Base-by-base conservation (phyloP, 2,797 vertebrate species). In the Sitta carolinensis region DNA sequence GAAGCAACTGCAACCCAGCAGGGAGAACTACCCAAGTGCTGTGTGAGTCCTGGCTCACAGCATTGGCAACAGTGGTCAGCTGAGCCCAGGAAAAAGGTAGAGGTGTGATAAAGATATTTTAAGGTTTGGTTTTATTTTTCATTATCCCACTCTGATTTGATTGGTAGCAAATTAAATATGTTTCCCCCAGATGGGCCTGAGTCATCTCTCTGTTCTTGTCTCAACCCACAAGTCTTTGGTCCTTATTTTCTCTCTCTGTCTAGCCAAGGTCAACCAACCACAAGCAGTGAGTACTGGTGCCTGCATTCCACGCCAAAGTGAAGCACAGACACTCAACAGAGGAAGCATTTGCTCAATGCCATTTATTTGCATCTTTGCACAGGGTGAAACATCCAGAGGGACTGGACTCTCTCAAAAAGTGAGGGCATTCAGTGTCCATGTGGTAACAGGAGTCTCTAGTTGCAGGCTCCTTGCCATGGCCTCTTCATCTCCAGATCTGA, bases 1-100 rank as follows among this genome's bases (percentile, higher is more conserved):
- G 13, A n/a, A 36, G 36, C 36, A 36, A 36, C 36, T 36, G 36
- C 20, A 82, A 15, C 10, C 52, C 34, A 40, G 23, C 12, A 63
- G 4, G 21, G 54, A 66, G 67, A 78, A 32, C 4, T 45, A 18
- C 32, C 5, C 29, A 40, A n/a, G 32, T 32, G 27, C 26, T 55
- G 6, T n/a, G 32, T 50, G 62, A 70, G 23, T 74, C 30, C 34
- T 45, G 40, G 26, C 32, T 23, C 20, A 78, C 38, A 58, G 38
- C 5, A 29, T 1, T 55, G 18, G 10, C 36, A 52, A 54, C 1
- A 0, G 40, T 32, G 6, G 32, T 27, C 48, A 62, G 7, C 0
- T 68, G 32, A 81, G 27, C 30, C 11, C 27, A 68, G 27, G 5
- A 62, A 36, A 22, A 75, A 55, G 19, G 32, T 30, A 59, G 40